Conservation (phyloP, 2,797 vertebrate species). For the Rallus crepitans region DNA sequence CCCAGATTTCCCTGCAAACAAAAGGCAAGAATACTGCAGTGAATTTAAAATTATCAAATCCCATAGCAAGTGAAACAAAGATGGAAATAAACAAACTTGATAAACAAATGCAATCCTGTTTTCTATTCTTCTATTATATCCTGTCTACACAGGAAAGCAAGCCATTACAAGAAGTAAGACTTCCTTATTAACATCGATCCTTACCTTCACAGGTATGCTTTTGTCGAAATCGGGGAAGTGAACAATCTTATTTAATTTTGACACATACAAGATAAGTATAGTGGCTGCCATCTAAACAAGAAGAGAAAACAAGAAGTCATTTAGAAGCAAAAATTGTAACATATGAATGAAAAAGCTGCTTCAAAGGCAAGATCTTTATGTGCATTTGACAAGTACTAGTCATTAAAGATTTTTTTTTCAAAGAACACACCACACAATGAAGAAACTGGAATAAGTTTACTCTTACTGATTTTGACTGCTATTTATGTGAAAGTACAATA, state of each 20-base stretch:
- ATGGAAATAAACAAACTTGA: background rate
- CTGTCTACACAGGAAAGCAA: background rate
- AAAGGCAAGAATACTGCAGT: background rate
- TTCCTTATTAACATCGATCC: background rate
- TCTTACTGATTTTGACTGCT: background rate
- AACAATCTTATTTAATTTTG: conserved; percentile 85
- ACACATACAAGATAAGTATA: conserved; percentile 88
- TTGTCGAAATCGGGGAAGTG: conserved; percentile 92
- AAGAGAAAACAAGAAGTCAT: conserved; percentile 1
- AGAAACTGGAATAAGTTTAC: background rate
- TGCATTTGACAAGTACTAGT: background rate
- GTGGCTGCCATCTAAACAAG: conserved; percentile 88
- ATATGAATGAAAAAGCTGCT: background rate
- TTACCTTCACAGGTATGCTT: conserved; percentile 86
- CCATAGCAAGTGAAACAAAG: background rate
- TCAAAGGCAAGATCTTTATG: background rate
- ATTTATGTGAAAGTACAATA: background rate
- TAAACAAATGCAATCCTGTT: background rate
- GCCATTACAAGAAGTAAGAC: background rate
- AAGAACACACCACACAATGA: background rate
- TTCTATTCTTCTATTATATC: background rate
- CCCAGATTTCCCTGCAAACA: background rate
- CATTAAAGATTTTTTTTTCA: background rate
- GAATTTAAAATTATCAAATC: background rate
- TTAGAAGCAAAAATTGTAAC: background rate